Conservation (phyloP, 2,797 vertebrate species). For the Smutsia temminckii region DNA sequence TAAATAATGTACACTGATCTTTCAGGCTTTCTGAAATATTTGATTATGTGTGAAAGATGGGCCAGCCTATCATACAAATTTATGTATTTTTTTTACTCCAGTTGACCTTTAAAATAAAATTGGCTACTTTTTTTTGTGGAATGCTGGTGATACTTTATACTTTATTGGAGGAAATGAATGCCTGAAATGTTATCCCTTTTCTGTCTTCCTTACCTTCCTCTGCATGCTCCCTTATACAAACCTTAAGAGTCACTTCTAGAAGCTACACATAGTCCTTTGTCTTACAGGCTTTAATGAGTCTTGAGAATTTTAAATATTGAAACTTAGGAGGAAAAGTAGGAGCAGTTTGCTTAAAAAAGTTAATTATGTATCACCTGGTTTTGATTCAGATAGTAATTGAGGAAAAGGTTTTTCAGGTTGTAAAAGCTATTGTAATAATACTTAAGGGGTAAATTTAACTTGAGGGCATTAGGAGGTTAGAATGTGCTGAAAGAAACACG, state of each 20-base stretch:
- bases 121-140: slow-evolving; percentile 41
- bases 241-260: background rate
- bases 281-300: background rate
- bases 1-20: background rate
- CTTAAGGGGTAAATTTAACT: background rate
- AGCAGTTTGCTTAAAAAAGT: background rate
- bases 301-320: background rate
- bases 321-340: background rate
- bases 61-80: background rate
- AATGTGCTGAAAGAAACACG: background rate
- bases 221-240: background rate
- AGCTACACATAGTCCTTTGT: background rate
- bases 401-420: background rate
- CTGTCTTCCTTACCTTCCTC: slow-evolving; percentile 44
- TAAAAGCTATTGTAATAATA: background rate
- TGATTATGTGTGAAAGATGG: background rate
- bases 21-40: background rate
- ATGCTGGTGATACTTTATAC: slow-evolving; percentile 76
- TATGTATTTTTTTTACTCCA: slow-evolving; percentile 69
- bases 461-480: background rate
- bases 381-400: background rate
- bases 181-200: slow-evolving; percentile 79
- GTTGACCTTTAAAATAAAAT: slow-evolving; percentile 82
- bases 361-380: background rate
- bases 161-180: slow-evolving; percentile 59